Percentiles rank a stretch among this genome's conserved stretches.
These are phyloP conservation scores for Macroramphosus scolopax DNA, from an alignment of 2,797 vertebrate species.

Conservation along the genomic window DNA sequence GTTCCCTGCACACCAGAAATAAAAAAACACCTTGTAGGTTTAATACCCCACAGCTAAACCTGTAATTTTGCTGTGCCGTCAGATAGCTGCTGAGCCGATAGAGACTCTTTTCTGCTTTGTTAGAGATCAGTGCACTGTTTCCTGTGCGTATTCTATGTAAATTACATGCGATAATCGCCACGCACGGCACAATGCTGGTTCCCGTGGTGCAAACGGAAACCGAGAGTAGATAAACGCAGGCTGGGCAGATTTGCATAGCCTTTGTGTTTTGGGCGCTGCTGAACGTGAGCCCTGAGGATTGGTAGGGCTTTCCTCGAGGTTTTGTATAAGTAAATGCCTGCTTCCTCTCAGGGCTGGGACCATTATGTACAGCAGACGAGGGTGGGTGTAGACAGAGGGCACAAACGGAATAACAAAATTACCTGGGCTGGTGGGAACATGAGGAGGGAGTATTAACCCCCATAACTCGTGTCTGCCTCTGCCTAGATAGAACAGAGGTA, in stretches of 20 bases:
- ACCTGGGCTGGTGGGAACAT: constrained; percentile 68
- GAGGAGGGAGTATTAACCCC: constrained; percentile 60
- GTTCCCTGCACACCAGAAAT: constrained; percentile 65
- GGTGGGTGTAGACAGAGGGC: constrained; percentile 69
- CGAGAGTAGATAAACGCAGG: constrained; percentile 78
- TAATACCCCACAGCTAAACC: constrained; percentile 79
- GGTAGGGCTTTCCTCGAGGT: constrained; percentile 73
- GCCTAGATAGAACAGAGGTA: constrained; percentile 31
- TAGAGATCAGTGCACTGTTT: constrained; percentile 76
- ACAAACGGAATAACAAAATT: constrained; percentile 74
- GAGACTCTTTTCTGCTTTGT: constrained; percentile 77
- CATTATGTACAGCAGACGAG: constrained; percentile 76
- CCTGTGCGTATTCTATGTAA: constrained; percentile 82
- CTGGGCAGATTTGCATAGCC: constrained; percentile 81
- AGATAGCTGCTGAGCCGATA: constrained; percentile 78
- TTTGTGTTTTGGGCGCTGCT: constrained; percentile 77
- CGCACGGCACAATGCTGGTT: constrained; percentile 78
- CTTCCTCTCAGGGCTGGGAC: constrained; percentile 77
- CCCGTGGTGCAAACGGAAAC: constrained; percentile 79
- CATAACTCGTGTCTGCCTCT: constrained; percentile 41
- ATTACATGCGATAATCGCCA: constrained; percentile 81
- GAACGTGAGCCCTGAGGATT: constrained; percentile 78
- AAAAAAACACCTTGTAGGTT: constrained; percentile 76
- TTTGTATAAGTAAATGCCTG: constrained; percentile 76
- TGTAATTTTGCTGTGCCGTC: constrained; percentile 75